A percentile compares a stretch with the other conserved stretches of the same genome.
Conservation (phyloP, 2,888 invertebrate species). For the Chrysomela aeneicollis region DNA sequence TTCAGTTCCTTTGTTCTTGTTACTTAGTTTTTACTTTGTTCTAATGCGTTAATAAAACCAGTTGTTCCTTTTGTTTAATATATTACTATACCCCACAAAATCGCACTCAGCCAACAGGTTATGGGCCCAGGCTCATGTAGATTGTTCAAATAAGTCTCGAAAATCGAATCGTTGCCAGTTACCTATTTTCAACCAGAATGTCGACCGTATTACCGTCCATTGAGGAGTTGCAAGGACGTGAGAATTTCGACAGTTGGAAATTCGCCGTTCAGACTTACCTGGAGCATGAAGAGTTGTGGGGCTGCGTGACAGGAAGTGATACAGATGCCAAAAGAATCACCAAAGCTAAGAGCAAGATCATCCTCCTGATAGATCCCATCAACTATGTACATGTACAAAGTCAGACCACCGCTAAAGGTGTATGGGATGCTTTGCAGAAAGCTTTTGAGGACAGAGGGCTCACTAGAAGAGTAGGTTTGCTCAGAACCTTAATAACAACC, state of each 20-base stretch:
- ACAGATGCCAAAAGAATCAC: background rate
- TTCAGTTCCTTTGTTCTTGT: no score
- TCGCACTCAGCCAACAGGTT: no score
- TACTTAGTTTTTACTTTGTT: no score
- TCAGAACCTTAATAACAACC: conserved; percentile 27
- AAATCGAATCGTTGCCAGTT: no score
- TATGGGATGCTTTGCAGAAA: conserved; percentile 18
- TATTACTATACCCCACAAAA: no score
- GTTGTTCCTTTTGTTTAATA: no score
- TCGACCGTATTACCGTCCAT: conserved; percentile 5
- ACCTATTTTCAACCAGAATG: conserved; percentile 6
- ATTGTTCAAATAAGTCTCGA: no score
- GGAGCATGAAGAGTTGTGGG: conserved; percentile 36
- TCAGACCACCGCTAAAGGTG: conserved; percentile 13
- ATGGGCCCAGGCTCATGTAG: no score
- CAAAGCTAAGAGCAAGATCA: background rate
- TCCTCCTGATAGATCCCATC: background rate
- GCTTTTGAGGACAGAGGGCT: conserved; percentile 28
- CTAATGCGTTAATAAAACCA: no score
- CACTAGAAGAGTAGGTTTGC: conserved; percentile 24
- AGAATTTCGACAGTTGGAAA: conserved; percentile 32
- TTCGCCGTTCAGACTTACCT: conserved; percentile 34
- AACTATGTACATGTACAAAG: conserved; percentile 3
- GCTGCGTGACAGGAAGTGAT: conserved; percentile 24
- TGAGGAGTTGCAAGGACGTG: conserved; percentile 22